These are phyloP conservation scores for Drosophila littoralis DNA, from an alignment of 1,140 invertebrate genomes.

Conservation along the genomic window DNA sequence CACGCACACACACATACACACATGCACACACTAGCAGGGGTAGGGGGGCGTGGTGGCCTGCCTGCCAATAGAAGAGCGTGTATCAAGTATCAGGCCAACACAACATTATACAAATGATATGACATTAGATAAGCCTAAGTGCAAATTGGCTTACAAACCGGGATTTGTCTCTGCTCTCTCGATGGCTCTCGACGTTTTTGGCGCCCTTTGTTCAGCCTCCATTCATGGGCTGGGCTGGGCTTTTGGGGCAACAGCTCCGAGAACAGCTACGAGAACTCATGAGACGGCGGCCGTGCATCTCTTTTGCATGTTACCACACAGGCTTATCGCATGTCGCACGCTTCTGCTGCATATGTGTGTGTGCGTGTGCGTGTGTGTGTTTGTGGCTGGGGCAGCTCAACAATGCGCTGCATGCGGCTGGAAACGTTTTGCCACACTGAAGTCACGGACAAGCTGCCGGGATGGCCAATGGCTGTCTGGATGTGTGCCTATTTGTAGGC, in stretches of 20 bases:
- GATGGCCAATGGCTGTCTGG: too few relatives aligned
- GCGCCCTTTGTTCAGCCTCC: constrained; percentile 9
- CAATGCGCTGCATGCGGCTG: constrained; percentile 11
- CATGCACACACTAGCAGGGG: background rate
- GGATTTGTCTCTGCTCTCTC: constrained; percentile 71
- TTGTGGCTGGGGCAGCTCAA: background rate
- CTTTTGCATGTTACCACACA: constrained; percentile 48
- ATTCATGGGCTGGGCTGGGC: background rate
- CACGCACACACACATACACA: constrained; percentile 33
- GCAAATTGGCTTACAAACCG: constrained; percentile 85
- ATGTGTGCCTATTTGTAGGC: background rate
- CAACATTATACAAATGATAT: constrained; percentile 85
- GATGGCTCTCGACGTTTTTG: constrained; percentile 3
- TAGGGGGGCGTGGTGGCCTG: background rate
- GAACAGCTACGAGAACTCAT: too few relatives aligned
- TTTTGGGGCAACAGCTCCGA: background rate
- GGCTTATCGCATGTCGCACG: constrained; percentile 39
- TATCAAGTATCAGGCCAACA: constrained; percentile 77
- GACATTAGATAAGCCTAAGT: constrained; percentile 85
- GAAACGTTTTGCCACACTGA: background rate
- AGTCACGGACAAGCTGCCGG: too few relatives aligned
- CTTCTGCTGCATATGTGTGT: constrained; percentile 8
- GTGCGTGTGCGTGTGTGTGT: too few relatives aligned
- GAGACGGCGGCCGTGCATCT: constrained; percentile 29
- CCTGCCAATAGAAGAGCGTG: constrained; percentile 59